Base-by-base conservation (phyloP, 2,888 invertebrate genomes). In the Drosophila paranaensis region DNA sequence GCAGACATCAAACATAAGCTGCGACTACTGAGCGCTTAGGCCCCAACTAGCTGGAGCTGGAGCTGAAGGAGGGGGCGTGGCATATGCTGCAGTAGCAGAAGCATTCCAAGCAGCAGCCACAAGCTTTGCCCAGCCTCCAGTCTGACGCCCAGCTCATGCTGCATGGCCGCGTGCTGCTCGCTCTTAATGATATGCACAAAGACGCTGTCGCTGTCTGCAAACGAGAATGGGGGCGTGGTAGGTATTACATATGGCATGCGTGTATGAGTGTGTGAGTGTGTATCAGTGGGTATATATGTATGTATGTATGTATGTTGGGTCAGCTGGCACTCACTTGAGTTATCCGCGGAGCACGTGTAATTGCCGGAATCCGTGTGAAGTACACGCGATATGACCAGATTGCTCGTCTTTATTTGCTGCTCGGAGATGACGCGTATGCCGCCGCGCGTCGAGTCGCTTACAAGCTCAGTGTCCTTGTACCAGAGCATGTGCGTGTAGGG, bases 361-460 rank as follows among this genome's bases (percentile, higher is more conserved):
- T 97, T 97, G 86, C 97, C 97, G 51, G 91, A 91, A 75, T 91
- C 91, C 96, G 97, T 88, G 78, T 91, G 87, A 79, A 89, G 78
- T 63, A 90, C 91, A 89, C 97, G 95, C 64, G 97, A 96, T 90
- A 97, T 97, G 85, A 97, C 95, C 79, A 97, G 94, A 84, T 97
- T 96, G 83, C 97, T 97, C 66, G 97, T 97, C 71, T 97, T 96
- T 61, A 96, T 95, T 57, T 96, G 96, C 91, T 97, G 96, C 92
- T 97, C 97, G 27, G 97, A 97, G 92, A 97, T 96, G 80, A 97
- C 95, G 91, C 96, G 96, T 91, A 97, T 97, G 57, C 97, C 97
- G 60, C 97, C 97, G 65, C 97, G 95, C 73, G 95, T 96, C 30
- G 96, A 96, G 93, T 97, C 97, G 93, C 97, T 97, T 77, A 97